Base-by-base conservation (phyloP, 2,113 vertebrate species). In the Excalfactoria chinensis region DNA sequence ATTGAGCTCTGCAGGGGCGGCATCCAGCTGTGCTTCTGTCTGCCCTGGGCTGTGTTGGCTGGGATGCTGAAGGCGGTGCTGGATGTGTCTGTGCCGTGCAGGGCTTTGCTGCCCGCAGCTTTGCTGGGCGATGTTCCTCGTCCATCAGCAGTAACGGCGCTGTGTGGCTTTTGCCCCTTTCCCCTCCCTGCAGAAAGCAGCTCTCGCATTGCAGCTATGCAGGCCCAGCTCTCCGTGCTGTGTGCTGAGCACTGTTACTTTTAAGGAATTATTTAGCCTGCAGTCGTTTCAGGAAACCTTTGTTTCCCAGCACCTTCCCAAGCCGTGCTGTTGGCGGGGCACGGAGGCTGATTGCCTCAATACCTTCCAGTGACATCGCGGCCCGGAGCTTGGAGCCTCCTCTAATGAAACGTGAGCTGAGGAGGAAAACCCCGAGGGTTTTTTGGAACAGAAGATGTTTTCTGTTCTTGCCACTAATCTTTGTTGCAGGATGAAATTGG, bases 361-460 rank as follows among this genome's bases (percentile, higher is more conserved):
- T 78, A 8, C 82, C 93, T 73, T 79, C 53, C 64, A 30, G 70
- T 84, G 91, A 86, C 84, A 56, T 90, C 4, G 0, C 43, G 70
- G 78, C 41, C 76, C 43, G 94, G 90, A 89, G 87, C 15, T 91
- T 77, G 63, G 81, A 94, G 89, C 58, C 67, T 60, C 51, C 66
- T 93, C 76, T 80, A 78, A 41, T 93, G 80, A 91, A 67, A 77
- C 21, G 35, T 64, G 17, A 90, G 91, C 40, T 26, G 41, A 96
- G 64, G 86, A 96, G 93, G 92, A 90, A 80, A 70, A 53, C 90
- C 81, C 81, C 2, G 46, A 66, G 74, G 75, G 90, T 18, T 76
- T 97, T 93, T 91, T 96, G 90, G 93, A 97, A 96, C 71, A 77
- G 93, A 84, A 96, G 84, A 82, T 97, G 60, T 90, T 95, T 96